Evolutionary conservation across 2,888 invertebrate species (phyloP).

Genomic region (Hyposoter dolosus): DNA sequence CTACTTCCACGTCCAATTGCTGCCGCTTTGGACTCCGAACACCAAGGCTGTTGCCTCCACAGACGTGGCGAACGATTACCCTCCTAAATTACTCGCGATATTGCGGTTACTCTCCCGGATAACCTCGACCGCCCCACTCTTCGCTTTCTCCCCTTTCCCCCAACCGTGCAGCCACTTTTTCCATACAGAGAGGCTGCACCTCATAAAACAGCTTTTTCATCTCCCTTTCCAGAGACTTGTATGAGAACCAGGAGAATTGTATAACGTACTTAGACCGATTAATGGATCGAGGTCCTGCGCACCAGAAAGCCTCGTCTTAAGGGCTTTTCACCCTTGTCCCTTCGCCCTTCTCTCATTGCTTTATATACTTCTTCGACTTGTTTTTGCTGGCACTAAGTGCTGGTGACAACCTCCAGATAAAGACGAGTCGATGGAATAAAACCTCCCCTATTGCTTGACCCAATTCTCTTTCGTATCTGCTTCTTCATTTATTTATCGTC

Average conservation of each 20-base stretch:
- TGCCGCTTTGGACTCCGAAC: constrained; percentile 17
- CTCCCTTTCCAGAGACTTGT: constrained; percentile 16
- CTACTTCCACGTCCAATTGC: neutral
- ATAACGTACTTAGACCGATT: constrained; percentile 14
- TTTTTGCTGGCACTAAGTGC: constrained; percentile 1
- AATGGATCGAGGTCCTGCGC: neutral
- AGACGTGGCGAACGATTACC: constrained; percentile 73
- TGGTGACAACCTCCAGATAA: constrained; percentile 5
- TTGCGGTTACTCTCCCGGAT: constrained; percentile 70
- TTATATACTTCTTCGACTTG: neutral
- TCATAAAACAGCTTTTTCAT: constrained; percentile 72
- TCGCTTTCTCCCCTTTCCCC: constrained; percentile 5
- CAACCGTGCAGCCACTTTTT: neutral
- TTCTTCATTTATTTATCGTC: neutral
- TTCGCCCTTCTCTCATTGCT: neutral
- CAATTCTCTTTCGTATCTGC: constrained; percentile 6
- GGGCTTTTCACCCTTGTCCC: neutral
- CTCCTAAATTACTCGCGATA: constrained; percentile 76
- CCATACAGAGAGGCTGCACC: constrained; percentile 52
- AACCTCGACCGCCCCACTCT: constrained; percentile 23
- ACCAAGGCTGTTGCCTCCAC: constrained; percentile 45
- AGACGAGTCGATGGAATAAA: constrained; percentile 22
- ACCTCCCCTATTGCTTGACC: neutral
- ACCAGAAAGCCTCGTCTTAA: neutral
- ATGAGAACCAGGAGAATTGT: constrained; percentile 23